Conservation (phyloP, 2,888 invertebrate species). For the Pandemis heparana region DNA sequence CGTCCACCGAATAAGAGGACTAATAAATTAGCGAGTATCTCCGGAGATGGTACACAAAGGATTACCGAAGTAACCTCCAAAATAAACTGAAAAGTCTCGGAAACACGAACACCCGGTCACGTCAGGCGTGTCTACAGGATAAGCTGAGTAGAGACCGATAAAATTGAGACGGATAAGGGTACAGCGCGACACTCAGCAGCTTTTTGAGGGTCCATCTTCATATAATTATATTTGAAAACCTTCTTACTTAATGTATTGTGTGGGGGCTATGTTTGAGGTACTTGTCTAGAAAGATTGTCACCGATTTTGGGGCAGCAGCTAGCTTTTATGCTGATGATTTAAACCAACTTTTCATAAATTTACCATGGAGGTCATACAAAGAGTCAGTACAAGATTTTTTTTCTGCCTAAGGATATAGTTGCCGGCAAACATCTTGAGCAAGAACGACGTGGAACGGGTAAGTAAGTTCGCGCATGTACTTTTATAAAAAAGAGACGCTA, state of each 20-base stretch:
- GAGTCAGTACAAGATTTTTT: no score
- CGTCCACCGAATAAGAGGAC: conserved; percentile 63
- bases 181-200: conserved; percentile 30
- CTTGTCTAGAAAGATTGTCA: not conserved
- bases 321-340: not conserved
- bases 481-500: no score
- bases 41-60: conserved; percentile 38
- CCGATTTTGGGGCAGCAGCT: not conserved
- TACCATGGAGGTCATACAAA: no score
- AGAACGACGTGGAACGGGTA: no score
- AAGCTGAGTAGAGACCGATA: conserved; percentile 53
- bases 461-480: no score
- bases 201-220: conserved; percentile 34
- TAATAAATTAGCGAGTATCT: conserved; percentile 60
- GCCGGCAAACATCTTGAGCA: no score
- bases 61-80: conserved; percentile 49
- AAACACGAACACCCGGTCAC: conserved; percentile 49
- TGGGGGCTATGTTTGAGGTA: not conserved
- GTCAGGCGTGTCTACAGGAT: conserved; percentile 50
- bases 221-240: conserved; percentile 33
- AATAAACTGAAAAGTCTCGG: conserved; percentile 58
- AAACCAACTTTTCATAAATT: no score
- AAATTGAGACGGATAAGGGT: conserved; percentile 46
- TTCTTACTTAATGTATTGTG: conserved; percentile 33
- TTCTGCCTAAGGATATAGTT: no score